Base-by-base conservation (phyloP, 2,797 vertebrate genomes). In the Acanthurus leucopareius region DNA sequence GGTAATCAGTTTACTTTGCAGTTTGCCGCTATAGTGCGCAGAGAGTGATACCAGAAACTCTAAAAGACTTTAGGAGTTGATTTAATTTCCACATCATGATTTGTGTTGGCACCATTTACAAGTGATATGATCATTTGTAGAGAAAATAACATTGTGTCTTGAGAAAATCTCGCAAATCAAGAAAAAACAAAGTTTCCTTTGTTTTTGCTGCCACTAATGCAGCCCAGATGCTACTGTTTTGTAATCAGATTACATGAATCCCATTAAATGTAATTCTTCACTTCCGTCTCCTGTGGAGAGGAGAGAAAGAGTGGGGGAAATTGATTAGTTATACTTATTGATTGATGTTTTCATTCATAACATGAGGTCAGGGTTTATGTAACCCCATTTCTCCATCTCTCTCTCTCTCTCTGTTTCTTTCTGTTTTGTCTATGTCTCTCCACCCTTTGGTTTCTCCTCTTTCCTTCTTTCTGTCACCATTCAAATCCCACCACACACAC, bases 341-440 rank as follows among this genome's bases (percentile, higher is more conserved):
- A 90, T 90, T 82, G 89, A 89, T 92, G 91, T 92, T 93, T 92
- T 91, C 81, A 86, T 88, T 91, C 88, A 82, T 90, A 91, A 91
- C 79, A 80, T 1, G 60, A 80, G 92, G 89, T 93, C 91, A 92
- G 80, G 89, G 91, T 92, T 88, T 86, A 88, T 52, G 87, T 85
- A 91, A 92, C 79, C 82, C 84, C 73, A 61, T 85, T 86, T 84
- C 80, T 84, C 68, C 22, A 38, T 85, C 80, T 20, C 69, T 3
- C 53, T 48, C n/a, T n/a, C 13, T 7, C 35, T 10, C 10, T 38
- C 22, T 56, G 25, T 16, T 20, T 13, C 54, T 3, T 4, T 59
- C 57, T 66, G 58, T 63, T 68, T 81, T 73, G 56, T 73, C 48
- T 40, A 60, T 59, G 9, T 52, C 54, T 74, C 81, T 68, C 78